Evolutionary conservation across 2,888 invertebrate genomes (phyloP).

Genomic region (Amblyjoppa fuscipennis): DNA sequence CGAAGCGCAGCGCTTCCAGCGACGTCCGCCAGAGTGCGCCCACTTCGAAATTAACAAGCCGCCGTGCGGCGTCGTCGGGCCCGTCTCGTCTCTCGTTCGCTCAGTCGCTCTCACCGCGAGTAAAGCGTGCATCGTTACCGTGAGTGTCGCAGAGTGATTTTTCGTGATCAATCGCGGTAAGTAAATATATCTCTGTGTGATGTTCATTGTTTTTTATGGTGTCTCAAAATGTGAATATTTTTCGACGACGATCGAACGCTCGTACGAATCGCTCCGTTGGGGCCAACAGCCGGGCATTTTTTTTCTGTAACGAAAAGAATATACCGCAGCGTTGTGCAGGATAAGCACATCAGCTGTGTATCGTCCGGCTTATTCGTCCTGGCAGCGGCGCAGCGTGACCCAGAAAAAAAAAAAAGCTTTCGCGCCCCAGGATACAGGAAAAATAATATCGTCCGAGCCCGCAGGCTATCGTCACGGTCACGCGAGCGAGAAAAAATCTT

Average conservation of each 20-base stretch:
- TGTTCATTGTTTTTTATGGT: background rate
- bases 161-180: constrained; percentile 71
- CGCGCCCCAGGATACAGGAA: constrained; percentile 28
- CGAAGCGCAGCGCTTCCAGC: background rate
- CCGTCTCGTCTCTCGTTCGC: constrained; percentile 26
- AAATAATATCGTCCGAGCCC: constrained; percentile 11
- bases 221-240: background rate
- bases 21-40: constrained; percentile 24
- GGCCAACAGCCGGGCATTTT: background rate
- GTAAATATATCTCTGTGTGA: constrained; percentile 50
- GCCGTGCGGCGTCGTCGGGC: constrained; percentile 10
- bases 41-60: background rate
- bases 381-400: constrained; percentile 55
- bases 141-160: constrained; percentile 65
- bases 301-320: background rate
- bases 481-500: constrained; percentile 47
- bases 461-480: constrained; percentile 28
- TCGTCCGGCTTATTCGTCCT: constrained; percentile 46
- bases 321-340: constrained; percentile 31
- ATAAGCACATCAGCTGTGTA: constrained; percentile 58
- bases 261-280: background rate
- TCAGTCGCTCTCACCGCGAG: constrained; percentile 60
- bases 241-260: background rate
- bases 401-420: constrained; percentile 62
- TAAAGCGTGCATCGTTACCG: constrained; percentile 54